Percentiles rank a stretch among this genome's conserved stretches.
Evolutionary conservation across 2,797 vertebrate genomes (phyloP).

Genomic region (Spinibarbus caldwelli): DNA sequence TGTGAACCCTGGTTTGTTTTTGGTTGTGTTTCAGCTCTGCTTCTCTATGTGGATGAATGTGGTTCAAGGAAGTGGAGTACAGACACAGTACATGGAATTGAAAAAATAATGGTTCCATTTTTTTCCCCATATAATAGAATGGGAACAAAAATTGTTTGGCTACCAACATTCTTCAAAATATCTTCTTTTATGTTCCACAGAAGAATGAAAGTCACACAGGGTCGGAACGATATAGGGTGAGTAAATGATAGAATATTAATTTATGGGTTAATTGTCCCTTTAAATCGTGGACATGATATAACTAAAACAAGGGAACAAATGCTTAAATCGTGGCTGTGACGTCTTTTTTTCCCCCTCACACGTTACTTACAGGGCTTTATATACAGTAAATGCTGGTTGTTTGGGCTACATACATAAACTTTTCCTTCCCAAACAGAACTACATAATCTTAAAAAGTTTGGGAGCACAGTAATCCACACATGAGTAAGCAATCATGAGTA

Average conservation of each 20-base stretch:
- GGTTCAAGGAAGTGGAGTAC: neutral
- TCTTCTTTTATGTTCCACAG: no score
- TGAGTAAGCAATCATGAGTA: neutral
- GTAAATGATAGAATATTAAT: no score
- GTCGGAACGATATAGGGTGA: neutral
- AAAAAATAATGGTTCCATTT: neutral
- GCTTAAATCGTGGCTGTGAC: no score
- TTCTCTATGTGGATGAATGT: neutral
- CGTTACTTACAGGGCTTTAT: no score
- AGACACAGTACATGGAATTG: neutral
- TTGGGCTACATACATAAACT: neutral
- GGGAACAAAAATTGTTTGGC: neutral
- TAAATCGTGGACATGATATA: no score
- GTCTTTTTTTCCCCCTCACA: no score
- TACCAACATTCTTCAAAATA: neutral
- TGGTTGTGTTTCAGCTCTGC: neutral
- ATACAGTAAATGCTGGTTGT: neutral
- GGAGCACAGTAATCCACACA: neutral
- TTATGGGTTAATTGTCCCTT: no score
- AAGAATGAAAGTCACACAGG: neutral
- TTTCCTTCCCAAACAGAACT: neutral
- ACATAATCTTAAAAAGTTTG: neutral
- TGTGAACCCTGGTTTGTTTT: neutral
- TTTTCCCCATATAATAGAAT: neutral
- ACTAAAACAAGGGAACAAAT: no score